Evolutionary conservation across 2,797 vertebrate species (phyloP), one percentile per base, ranked within the genome.

Genomic region (Rhinophrynus dorsalis): DNA sequence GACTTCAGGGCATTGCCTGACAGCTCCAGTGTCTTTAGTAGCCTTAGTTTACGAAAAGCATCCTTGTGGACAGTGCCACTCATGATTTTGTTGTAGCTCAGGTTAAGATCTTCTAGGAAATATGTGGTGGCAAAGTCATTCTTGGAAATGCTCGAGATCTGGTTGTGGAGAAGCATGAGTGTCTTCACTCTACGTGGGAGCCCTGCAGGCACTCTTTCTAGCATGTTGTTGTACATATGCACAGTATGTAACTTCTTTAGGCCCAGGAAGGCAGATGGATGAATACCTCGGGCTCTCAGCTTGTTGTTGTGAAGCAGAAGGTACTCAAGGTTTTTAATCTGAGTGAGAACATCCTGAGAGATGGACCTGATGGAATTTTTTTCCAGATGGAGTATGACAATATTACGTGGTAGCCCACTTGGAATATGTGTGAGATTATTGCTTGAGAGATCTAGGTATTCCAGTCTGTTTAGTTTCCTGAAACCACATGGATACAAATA

Each of bases 251-350:
- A 85, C 74, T 94, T 93, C 86, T 98, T 98, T 76, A 99, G 86
- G 37, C 96, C 95, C n/a, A 93, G 91, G 85, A 99, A 98, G 54
- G 96, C 95, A 29, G 78, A 55, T 0, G 91, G 92, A 76, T 98
- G 92, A 79, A 99, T 98, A 71, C 91, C 91, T 1, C 89, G 87
- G 0, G 95, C 95, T 38, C 87, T 94, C 35, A 99, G 84, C 68
- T 90, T 92, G 87, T 99, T 99, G 78, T 97, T 96, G 78, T 99
- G 96, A n/a, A 99, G 90, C 5, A 99, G 88, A 74, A 99, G 89
- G 82, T 99, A 99, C 80, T 99, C 94, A 0, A 99, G 90, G 76
- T 94, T 95, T 67, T 91, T 90, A 55, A 95, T 91, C 62, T 94
- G 90, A 0, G 81, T 91, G 57, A 99, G 82, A 51, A 94, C 88